Evolutionary conservation across 2,888 invertebrate genomes (phyloP).

Genomic region (Acleris cristana): DNA sequence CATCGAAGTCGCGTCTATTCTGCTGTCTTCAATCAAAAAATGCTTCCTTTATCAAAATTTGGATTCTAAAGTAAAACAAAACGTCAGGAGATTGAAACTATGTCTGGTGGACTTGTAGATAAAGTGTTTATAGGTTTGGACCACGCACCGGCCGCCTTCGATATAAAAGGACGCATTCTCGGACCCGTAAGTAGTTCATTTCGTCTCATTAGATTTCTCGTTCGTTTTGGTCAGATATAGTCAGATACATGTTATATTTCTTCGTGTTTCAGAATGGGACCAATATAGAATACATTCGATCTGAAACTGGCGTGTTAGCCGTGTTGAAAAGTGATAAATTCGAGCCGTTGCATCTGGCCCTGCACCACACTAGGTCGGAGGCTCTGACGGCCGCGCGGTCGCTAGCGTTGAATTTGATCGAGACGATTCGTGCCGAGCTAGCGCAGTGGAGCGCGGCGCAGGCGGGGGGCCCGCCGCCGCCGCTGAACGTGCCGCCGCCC

Average conservation of each 20-base stretch:
- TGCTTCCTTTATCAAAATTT: slow-evolving; percentile 21
- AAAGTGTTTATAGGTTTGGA: slow-evolving; percentile 91
- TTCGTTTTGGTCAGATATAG: slow-evolving; percentile 1
- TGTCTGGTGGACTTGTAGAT: slow-evolving; percentile 83
- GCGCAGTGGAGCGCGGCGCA: slow-evolving; percentile 78
- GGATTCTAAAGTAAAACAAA: slow-evolving; percentile 19
- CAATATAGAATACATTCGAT: slow-evolving; percentile 90
- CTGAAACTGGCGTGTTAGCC: slow-evolving; percentile 90
- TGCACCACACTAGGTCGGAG: slow-evolving; percentile 89
- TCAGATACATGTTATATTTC: slow-evolving; percentile 6
- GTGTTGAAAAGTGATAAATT: slow-evolving; percentile 87
- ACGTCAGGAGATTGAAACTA: slow-evolving; percentile 49
- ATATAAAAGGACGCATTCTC: slow-evolving; percentile 88
- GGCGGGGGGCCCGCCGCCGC: slow-evolving; percentile 72
- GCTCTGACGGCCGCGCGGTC: slow-evolving; percentile 88
- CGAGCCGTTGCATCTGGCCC: slow-evolving; percentile 89
- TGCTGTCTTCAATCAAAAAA: slow-evolving; percentile 26
- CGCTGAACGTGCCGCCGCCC: slow-evolving; percentile 73
- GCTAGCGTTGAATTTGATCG: slow-evolving; percentile 89
- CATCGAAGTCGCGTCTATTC: slow-evolving; percentile 11
- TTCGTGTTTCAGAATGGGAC: slow-evolving; percentile 82
- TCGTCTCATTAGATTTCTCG: slow-evolving; percentile 29
- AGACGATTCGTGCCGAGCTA: slow-evolving; percentile 87
- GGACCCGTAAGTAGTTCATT: slow-evolving; percentile 79
- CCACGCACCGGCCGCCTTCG: slow-evolving; percentile 89